Percentiles rank a stretch among this genome's conserved stretches.
Evolutionary conservation across 2,888 invertebrate species (phyloP).

Genomic region (Dysmachus trigonus): DNA sequence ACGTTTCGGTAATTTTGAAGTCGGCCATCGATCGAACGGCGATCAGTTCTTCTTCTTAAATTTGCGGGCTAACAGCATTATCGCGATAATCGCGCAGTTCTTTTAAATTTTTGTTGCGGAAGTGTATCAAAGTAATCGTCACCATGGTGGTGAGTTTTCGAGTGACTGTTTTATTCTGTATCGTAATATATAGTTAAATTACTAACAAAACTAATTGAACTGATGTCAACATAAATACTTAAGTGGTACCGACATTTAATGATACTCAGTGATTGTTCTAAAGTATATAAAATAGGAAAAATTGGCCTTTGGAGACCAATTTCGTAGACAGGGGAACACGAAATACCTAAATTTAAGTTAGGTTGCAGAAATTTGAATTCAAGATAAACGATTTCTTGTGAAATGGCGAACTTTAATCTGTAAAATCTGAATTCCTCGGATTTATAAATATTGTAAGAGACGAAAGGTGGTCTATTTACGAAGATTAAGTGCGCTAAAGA

Average conservation of each 20-base stretch:
- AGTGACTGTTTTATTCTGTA: neutral
- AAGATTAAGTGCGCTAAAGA: neutral
- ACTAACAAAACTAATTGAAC: neutral
- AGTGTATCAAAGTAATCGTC: neutral
- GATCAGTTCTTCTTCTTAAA: neutral
- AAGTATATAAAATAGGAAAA: neutral
- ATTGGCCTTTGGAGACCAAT: neutral
- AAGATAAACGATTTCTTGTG: neutral
- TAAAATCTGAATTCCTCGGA: neutral
- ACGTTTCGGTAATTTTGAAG: conserved; percentile 5
- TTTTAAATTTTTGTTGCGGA: neutral
- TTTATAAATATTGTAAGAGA: neutral
- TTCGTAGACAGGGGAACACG: too few relatives aligned
- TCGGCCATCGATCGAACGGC: neutral
- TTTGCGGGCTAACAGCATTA: neutral
- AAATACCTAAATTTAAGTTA: too few relatives aligned
- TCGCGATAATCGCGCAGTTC: neutral
- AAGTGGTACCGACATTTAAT: neutral
- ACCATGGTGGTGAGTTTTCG: conserved; percentile 5
- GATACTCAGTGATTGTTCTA: neutral
- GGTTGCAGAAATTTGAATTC: neutral
- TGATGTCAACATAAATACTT: neutral
- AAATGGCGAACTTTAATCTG: neutral
- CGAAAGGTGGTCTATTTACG: neutral
- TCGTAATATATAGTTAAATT: neutral